Evolutionary conservation across 2,113 vertebrate genomes (phyloP).

Genomic region (Atlantisia rogersi): DNA sequence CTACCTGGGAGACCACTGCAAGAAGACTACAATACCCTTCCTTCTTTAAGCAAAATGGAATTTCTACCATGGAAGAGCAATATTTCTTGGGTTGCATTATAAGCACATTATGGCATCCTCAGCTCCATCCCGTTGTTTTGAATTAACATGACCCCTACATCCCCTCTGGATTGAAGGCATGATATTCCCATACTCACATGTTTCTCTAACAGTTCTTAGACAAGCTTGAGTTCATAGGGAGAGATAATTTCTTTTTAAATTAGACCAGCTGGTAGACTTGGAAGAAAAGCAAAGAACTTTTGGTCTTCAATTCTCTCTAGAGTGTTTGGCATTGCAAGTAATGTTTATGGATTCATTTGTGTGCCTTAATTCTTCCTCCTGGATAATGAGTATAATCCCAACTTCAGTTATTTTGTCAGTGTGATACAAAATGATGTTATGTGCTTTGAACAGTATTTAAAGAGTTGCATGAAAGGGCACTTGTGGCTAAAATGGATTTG

Average conservation of each 20-base stretch:
- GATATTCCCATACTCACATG: not conserved
- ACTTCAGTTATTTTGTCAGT: not conserved
- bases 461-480: not conserved
- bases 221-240: not conserved
- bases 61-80: not conserved
- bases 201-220: not conserved
- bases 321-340: not conserved
- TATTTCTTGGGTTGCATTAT: not conserved
- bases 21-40: not conserved
- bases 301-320: not conserved
- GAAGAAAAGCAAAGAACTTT: not conserved
- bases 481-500: not conserved
- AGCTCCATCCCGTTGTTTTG: not conserved
- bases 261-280: not conserved
- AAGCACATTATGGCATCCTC: not conserved
- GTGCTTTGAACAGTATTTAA: not conserved
- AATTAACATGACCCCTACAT: rapidly evolving
- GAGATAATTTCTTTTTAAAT: not conserved
- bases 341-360: not conserved
- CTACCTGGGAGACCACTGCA: not conserved
- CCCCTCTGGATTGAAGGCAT: not conserved
- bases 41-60: not conserved
- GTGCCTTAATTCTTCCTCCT: not conserved
- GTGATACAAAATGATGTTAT: not conserved
- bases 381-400: not conserved